Percentiles rank a stretch among this genome's conserved stretches.
phyloP scores from a whole-genome alignment of 2,797 vertebrate species.

The Crenichthys baileyi region DNA sequence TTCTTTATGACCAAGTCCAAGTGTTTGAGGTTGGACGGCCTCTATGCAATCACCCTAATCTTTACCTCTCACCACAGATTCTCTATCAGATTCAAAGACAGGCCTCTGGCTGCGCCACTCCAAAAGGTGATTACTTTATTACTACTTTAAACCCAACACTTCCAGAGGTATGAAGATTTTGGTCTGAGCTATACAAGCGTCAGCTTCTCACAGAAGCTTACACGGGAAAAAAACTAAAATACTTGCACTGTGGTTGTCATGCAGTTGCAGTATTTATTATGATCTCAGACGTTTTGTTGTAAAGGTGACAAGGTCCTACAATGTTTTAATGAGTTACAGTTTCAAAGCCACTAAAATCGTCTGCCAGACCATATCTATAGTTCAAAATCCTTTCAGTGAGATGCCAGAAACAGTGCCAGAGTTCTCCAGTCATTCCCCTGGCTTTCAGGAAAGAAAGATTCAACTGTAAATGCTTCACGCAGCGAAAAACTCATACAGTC shows the following conservation, averaged over 20 bases:
- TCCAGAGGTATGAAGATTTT: not conserved
- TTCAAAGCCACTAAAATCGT: not conserved
- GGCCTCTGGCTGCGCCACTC: too few relatives aligned
- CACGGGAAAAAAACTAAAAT: not conserved
- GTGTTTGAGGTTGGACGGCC: not conserved
- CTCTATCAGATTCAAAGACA: too few relatives aligned
- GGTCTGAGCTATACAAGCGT: not conserved
- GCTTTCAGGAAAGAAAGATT: not conserved
- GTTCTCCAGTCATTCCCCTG: not conserved
- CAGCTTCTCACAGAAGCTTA: not conserved
- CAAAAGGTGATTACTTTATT: not conserved
- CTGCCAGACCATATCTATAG: not conserved
- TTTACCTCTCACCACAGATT: not conserved
- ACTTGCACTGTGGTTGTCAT: not conserved
- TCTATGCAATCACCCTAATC: not conserved
- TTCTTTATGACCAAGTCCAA: too few relatives aligned
- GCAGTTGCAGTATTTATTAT: not conserved
- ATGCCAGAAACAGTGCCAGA: not conserved
- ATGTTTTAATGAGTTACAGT: not conserved
- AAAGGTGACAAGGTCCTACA: not conserved
- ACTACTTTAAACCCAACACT: not conserved
- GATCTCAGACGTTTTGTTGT: not conserved
- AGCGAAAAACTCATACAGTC: not conserved
- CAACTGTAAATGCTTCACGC: not conserved
- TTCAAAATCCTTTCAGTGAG: not conserved